Evolutionary conservation across 2,888 invertebrate species (phyloP), one percentile per base, ranked within the genome.

Genomic region (Pollenia labialis): DNA sequence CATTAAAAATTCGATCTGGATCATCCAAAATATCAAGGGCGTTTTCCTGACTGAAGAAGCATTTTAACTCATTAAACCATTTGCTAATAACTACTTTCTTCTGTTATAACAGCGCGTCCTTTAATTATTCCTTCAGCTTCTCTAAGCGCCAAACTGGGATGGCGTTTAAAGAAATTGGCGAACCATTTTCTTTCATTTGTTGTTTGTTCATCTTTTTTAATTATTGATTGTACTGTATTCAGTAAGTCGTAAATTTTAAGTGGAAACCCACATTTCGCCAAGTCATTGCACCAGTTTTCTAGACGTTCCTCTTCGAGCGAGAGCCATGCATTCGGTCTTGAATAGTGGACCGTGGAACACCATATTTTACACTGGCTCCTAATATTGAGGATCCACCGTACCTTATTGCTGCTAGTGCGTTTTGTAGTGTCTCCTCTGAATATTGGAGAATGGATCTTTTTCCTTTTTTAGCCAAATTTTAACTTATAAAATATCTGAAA

Each of bases 211-310:
- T 72, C 48, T 42, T 60, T 8, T 16, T 60, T 40, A 23, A 23
- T 23, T 2, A 23, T 23, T 23, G 23, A 23, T 23, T 23, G 23
- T n/a, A 84, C 14, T 6, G 18, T 71, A 23, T 62, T 64, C 4
- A 62, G 54, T 8, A 77, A 56, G 6, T 66, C 56, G 56, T 66
- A 0, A 18, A 32, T 77, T 23, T 68, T 81, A 1, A 81, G 18
- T 12, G 75, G 66, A 75, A 81, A 81, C 1, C 81, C 60, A 60
- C 75, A 81, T 68, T 75, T 81, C n/a, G 66, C 56, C 46, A 66
- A 44, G 44, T 74, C 77, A 9, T 46, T 3, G 32, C 54, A 76
- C 66, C 56, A 74, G 10, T 50, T 60, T 42, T 23, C 48, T 10
- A 54, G 46, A 11, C 71, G 80, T 16, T 58, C 62, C 23, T 81